phyloP scores from a whole-genome alignment of 2,888 invertebrate genomes.

The Coleophora deauratella region DNA sequence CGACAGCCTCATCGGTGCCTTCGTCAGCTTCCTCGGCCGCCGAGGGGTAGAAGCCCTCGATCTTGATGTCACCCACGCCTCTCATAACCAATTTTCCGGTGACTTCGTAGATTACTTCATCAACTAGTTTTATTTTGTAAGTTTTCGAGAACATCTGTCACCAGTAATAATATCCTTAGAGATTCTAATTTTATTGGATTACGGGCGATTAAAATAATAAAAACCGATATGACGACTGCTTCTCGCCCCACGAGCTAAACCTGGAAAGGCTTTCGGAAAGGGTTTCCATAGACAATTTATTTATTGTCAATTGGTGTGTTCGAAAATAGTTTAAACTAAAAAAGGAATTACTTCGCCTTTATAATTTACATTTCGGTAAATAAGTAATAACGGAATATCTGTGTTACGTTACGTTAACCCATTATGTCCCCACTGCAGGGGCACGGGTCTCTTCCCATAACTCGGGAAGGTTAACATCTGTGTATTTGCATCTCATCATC shows the following conservation, averaged over 20 bases:
- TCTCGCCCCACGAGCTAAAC: conserved; percentile 69
- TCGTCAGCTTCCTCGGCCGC: conserved; percentile 93
- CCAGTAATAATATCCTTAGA: conserved; percentile 96
- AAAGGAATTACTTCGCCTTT: too few species aligned
- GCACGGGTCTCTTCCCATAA: too few species aligned
- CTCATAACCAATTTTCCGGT: conserved; percentile 88
- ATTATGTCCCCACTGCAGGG: too few species aligned
- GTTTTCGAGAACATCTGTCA: conserved; percentile 97
- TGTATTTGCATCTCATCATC: too few species aligned
- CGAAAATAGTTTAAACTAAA: too few species aligned
- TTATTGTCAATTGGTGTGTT: too few species aligned
- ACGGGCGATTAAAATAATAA: conserved; percentile 71
- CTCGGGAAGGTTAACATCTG: too few species aligned
- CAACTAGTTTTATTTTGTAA: conserved; percentile 92
- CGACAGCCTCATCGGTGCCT: conserved; percentile 81
- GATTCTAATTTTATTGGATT: conserved; percentile 89
- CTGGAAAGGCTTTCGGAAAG: conserved; percentile 67
- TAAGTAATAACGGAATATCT: too few species aligned
- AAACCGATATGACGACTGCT: conserved; percentile 73
- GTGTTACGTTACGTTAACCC: too few species aligned
- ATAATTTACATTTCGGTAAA: too few species aligned
- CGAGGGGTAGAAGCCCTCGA: conserved; percentile 95
- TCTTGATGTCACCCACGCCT: conserved; percentile 82
- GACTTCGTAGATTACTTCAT: conserved; percentile 95
- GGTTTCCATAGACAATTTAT: too few species aligned